Base-by-base conservation (phyloP, 2,113 vertebrate genomes). In the Penelope pileata region DNA sequence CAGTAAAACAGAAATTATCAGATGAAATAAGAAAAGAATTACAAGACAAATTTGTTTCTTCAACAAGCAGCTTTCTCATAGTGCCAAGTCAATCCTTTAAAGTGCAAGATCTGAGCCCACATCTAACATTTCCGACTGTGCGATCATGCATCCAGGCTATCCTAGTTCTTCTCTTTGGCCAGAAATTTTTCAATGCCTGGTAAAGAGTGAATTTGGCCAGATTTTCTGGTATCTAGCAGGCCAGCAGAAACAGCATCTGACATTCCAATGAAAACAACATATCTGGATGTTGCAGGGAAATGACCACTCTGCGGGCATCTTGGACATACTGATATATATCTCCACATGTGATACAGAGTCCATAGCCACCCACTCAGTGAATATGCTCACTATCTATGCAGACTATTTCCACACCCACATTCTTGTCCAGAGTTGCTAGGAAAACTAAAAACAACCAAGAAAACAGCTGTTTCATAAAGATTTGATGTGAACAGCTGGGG, bases 221-320 rank as follows among this genome's bases (percentile, higher is more conserved):
- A 23, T 72, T 91, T 68, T 63, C 14, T 13, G 22, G 16, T 74
- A 67, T 50, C 42, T 42, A 42, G 10, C 10, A 59, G 12, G 83
- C 40, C 47, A 59, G 68, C 34, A 84, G 83, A 77, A 81, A 74
- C 6, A 47, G 19, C 38, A 86, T 13, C 48, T 89, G 43, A 23
- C 56, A 29, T 32, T 72, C 69, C 22, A 75, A 38, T 22, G 43
- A 84, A 86, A 92, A 92, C 56, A 91, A 51, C 84, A 96, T 91
- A 87, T 84, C 53, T 87, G 30, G 70, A 94, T 60, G 66, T 89
- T 69, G 54, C 5, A 13, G 23, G 34, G 43, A 87, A 79, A 82
- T 2, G 2, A 82, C 22, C 32, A 43, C 60, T 68, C 90, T 84
- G 75, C 56, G 43, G 34, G 70, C 30, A 56, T 69, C 67, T 90